Percentiles rank a stretch among this genome's conserved stretches.
phyloP scores from a whole-genome alignment of 2,113 vertebrate genomes.

The Struthidea cinerea region DNA sequence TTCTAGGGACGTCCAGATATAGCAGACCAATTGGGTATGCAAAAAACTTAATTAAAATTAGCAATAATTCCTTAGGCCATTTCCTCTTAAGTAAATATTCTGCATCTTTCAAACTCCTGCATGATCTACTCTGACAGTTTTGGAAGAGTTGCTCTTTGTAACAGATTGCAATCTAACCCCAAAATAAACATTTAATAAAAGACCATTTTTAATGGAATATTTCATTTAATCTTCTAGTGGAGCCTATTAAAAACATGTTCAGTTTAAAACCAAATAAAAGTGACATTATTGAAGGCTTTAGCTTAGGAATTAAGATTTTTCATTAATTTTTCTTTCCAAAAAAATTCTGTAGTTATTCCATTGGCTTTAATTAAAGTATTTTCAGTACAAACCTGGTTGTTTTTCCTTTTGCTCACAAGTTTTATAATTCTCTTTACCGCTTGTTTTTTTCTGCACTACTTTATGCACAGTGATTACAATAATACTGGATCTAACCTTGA shows the following conservation, averaged over 20 bases:
- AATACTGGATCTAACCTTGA: background rate
- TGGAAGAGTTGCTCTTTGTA: conserved; percentile 43
- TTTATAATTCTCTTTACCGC: background rate
- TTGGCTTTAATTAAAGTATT: background rate
- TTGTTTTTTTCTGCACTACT: background rate
- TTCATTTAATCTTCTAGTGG: background rate
- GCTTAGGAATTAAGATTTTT: background rate
- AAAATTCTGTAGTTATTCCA: background rate
- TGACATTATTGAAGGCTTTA: background rate
- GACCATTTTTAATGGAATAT: background rate
- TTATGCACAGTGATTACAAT: background rate
- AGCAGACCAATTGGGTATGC: background rate
- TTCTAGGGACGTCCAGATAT: background rate
- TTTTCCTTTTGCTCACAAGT: background rate
- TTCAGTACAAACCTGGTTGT: background rate
- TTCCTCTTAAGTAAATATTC: conserved; percentile 57
- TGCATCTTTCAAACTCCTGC: conserved; percentile 45
- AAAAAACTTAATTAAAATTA: conserved; percentile 60
- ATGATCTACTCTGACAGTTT: conserved; percentile 44
- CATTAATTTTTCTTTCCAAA: background rate
- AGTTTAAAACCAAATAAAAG: background rate
- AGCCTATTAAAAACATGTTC: background rate
- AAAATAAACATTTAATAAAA: conserved; percentile 38
- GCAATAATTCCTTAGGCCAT: conserved; percentile 1
- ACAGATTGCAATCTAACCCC: conserved; percentile 32